phyloP scores from a whole-genome alignment of 1,140 invertebrate genomes.

The Drosophila eugracilis region DNA sequence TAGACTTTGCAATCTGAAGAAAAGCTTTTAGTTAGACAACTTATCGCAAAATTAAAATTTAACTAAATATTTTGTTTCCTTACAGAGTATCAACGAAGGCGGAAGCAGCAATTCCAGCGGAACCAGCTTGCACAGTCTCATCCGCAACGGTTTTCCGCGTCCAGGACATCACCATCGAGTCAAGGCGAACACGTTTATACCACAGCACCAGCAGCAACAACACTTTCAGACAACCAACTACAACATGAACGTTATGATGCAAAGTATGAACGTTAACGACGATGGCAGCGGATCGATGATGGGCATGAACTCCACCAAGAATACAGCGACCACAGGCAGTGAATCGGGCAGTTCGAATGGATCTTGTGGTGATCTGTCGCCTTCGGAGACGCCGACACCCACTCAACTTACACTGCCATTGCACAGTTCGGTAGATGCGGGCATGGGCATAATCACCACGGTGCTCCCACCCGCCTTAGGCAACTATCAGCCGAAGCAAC shows the following conservation, averaged over 20 bases:
- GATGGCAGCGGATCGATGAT: constrained; percentile 59
- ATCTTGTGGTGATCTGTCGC: constrained; percentile 77
- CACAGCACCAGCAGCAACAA: constrained; percentile 68
- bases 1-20: too few relatives aligned
- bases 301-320: constrained; percentile 69
- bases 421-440: constrained; percentile 39
- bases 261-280: constrained; percentile 73
- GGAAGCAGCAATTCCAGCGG: constrained; percentile 53
- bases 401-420: constrained; percentile 44
- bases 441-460: constrained; percentile 43
- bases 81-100: constrained; percentile 62
- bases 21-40: too few relatives aligned
- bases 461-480: constrained; percentile 42
- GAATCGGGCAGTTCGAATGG: constrained; percentile 83
- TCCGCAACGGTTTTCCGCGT: constrained; percentile 78
- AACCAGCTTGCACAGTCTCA: constrained; percentile 72
- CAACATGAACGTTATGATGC: constrained; percentile 71
- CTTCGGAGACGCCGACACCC: constrained; percentile 78
- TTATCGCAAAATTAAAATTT: not conserved
- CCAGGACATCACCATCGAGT: constrained; percentile 66
- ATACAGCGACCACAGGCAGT: constrained; percentile 71
- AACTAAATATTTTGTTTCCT: not conserved
- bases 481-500: constrained; percentile 63
- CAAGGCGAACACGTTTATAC: constrained; percentile 68
- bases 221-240: constrained; percentile 67